Evolutionary conservation across 2,797 vertebrate species (phyloP).

Genomic region (Sarcophilus harrisii): DNA sequence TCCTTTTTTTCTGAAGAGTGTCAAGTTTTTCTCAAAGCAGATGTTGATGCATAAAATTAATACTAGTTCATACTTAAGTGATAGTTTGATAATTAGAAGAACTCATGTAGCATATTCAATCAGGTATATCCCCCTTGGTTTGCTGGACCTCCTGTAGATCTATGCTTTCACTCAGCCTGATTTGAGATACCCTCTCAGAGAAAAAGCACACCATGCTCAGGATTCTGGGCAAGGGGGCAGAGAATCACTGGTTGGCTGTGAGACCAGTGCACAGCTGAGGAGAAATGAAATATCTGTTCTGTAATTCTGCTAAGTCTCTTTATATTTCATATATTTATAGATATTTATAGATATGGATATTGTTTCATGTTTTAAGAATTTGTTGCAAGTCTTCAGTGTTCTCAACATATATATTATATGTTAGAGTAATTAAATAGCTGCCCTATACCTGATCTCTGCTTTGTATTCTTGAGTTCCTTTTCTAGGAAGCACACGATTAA

Average conservation of each 20-base stretch:
- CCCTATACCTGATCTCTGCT: neutral
- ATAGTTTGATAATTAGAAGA: neutral
- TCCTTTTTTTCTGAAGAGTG: neutral
- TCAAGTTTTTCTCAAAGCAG: slow-evolving; percentile 9
- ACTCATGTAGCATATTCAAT: neutral
- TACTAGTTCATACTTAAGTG: neutral
- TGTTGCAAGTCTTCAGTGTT: neutral
- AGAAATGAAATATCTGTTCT: neutral
- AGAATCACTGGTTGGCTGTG: neutral
- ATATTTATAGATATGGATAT: neutral
- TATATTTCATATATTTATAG: neutral
- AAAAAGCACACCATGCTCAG: neutral
- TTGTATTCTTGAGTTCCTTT: neutral
- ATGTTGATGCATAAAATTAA: neutral
- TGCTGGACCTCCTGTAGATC: neutral
- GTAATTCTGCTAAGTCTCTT: neutral
- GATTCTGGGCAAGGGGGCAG: neutral
- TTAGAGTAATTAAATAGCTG: neutral
- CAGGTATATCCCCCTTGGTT: neutral
- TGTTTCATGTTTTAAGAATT: neutral
- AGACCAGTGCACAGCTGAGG: neutral
- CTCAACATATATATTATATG: neutral
- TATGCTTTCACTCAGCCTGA: neutral
- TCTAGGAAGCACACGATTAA: neutral
- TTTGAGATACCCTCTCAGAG: neutral